Percentiles rank a stretch among this genome's conserved stretches.
These are phyloP conservation scores for Tachypleus tridentatus DNA, from an alignment of 1,140 invertebrate genomes.

Conservation along the genomic window DNA sequence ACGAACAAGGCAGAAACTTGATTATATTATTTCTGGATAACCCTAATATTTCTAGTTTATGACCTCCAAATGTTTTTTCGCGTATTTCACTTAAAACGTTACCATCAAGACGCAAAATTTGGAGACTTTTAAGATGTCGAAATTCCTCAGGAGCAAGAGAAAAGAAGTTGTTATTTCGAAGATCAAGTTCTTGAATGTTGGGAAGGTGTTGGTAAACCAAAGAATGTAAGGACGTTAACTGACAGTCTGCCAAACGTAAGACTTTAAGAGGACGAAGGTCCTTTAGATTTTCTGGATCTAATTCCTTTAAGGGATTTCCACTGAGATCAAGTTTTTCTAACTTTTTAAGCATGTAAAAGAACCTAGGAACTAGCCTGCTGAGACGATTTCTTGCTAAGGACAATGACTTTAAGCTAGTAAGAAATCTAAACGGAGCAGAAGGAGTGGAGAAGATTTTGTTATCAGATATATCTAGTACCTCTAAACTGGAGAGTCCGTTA, in stretches of 20 bases:
- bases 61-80: constrained; percentile 54
- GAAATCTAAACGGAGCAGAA: constrained; percentile 57
- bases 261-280: constrained; percentile 39
- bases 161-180: constrained; percentile 55
- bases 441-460: constrained; percentile 40
- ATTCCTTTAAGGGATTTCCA: constrained; percentile 54
- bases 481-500: constrained; percentile 33
- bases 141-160: constrained; percentile 35
- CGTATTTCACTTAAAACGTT: constrained; percentile 55
- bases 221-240: constrained; percentile 24
- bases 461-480: constrained; percentile 36
- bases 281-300: constrained; percentile 44
- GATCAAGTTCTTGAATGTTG: constrained; percentile 24
- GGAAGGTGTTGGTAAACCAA: constrained; percentile 22
- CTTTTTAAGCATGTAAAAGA: constrained; percentile 53
- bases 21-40: constrained; percentile 57
- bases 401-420: constrained; percentile 48
- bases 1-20: constrained; percentile 52
- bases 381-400: constrained; percentile 56
- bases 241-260: constrained; percentile 45
- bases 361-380: constrained; percentile 47
- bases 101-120: constrained; percentile 53
- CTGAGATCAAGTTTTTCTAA: constrained; percentile 55
- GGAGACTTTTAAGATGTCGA: constrained; percentile 39
- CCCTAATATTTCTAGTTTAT: constrained; percentile 36